Conservation (phyloP, 2,797 vertebrate species). For the Girardinus metallicus region DNA sequence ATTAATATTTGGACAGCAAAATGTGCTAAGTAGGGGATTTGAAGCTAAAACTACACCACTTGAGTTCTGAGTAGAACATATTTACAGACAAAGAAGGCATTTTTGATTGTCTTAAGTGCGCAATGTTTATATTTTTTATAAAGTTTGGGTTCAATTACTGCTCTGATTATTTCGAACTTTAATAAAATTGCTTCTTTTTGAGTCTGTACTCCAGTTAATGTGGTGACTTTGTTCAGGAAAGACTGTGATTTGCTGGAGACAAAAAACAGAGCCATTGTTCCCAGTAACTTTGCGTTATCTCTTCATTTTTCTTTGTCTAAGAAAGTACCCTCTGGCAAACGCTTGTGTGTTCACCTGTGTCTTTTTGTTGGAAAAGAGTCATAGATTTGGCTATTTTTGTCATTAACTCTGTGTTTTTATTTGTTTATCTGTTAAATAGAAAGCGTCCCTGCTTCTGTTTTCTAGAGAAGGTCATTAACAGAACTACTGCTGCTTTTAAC, state of each 20-base stretch:
- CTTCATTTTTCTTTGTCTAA: not conserved
- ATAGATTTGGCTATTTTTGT: not conserved
- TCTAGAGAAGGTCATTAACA: not conserved
- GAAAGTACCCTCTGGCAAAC: not conserved
- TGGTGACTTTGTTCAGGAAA: not conserved
- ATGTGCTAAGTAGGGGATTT: no score
- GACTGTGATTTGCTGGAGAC: not conserved
- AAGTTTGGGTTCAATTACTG: no score
- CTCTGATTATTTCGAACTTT: no score
- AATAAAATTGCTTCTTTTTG: no score
- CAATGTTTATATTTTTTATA: no score
- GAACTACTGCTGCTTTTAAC: not conserved
- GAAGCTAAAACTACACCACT: no score
- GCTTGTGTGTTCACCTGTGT: not conserved
- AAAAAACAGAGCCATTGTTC: not conserved
- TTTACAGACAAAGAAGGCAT: no score
- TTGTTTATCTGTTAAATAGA: not conserved
- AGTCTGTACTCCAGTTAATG: not conserved
- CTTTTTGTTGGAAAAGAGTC: not conserved
- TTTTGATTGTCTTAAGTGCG: no score
- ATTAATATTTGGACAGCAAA: no score
- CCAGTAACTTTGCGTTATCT: not conserved
- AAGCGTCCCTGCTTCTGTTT: not conserved
- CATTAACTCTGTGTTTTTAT: not conserved
- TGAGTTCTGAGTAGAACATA: no score